Conservation (phyloP, 2,113 vertebrate species). For the Nymphicus hollandicus region DNA sequence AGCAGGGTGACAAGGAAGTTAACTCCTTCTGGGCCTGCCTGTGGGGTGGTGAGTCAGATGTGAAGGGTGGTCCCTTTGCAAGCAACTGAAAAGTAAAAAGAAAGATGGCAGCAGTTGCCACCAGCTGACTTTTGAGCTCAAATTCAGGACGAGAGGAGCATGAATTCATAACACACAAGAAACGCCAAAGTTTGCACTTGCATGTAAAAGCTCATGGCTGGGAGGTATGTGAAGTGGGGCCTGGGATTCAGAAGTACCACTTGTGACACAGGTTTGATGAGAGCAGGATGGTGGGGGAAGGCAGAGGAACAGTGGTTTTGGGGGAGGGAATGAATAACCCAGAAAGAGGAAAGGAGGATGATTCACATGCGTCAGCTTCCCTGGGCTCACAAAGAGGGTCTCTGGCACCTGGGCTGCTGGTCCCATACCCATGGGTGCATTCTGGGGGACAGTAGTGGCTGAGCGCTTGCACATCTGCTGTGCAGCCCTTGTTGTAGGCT, state of each 20-base stretch:
- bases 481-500: not conserved
- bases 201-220: not conserved
- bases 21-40: conserved; percentile 3
- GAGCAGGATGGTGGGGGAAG: not conserved
- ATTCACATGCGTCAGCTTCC: not conserved
- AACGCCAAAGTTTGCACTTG: not conserved
- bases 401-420: not conserved
- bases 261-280: not conserved
- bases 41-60: not conserved
- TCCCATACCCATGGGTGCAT: not conserved
- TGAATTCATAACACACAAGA: not conserved
- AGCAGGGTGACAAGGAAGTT: conserved; percentile 14
- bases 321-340: not conserved
- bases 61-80: conserved; percentile 27
- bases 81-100: conserved; percentile 20
- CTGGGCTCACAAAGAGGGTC: not conserved
- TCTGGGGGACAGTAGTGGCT: not conserved
- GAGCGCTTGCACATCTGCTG: not conserved
- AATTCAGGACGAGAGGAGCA: not conserved
- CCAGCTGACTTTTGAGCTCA: conserved; percentile 43
- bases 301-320: not conserved
- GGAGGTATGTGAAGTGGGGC: not conserved
- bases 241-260: not conserved
- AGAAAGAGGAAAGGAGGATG: not conserved
- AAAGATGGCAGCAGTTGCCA: not conserved